Conservation (phyloP, 2,797 vertebrate genomes). For the Odontamblyopus rebecca region DNA sequence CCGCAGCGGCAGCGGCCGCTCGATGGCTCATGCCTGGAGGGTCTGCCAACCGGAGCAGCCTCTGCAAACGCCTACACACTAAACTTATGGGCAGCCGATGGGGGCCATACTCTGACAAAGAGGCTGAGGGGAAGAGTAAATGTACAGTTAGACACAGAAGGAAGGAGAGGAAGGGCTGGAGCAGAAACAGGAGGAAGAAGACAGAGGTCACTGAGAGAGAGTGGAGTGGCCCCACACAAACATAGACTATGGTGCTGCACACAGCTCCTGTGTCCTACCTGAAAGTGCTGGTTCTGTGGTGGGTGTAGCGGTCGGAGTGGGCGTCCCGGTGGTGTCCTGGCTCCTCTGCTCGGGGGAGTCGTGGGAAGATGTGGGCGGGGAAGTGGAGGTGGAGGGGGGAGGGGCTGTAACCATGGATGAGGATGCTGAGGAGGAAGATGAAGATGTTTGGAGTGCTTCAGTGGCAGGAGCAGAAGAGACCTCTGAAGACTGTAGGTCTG, state of each 20-base stretch:
- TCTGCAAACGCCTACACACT: slow-evolving; percentile 96
- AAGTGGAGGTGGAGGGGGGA: slow-evolving; percentile 72
- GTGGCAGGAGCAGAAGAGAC: slow-evolving; percentile 34
- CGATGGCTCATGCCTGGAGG: slow-evolving; percentile 87
- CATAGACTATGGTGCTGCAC: not conserved
- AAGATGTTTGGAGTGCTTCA: slow-evolving; percentile 54
- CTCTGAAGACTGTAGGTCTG: slow-evolving; percentile 72
- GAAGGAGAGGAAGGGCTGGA: slow-evolving; percentile 41
- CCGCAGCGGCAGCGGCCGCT: slow-evolving; percentile 60
- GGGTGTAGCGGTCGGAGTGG: slow-evolving; percentile 12
- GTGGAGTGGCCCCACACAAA: slow-evolving; percentile 44
- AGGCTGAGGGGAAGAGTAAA: slow-evolving; percentile 72
- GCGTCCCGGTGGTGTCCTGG: slow-evolving; percentile 59
- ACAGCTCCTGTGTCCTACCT: slow-evolving; percentile 58
- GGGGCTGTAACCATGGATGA: slow-evolving; percentile 79
- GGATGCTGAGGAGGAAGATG: slow-evolving; percentile 77
- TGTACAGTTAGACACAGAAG: slow-evolving; percentile 55
- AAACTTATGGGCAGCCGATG: slow-evolving; percentile 92
- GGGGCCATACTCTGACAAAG: slow-evolving; percentile 86
- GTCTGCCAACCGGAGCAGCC: slow-evolving; percentile 92
- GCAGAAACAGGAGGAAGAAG: slow-evolving; percentile 29
- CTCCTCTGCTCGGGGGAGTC: slow-evolving; percentile 80
- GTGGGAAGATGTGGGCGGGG: slow-evolving; percentile 79
- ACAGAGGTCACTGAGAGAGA: slow-evolving; percentile 51
- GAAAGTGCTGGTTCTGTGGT: slow-evolving; percentile 70